Evolutionary conservation across 2,888 invertebrate species (phyloP), one percentile per base, ranked within the genome.

Genomic region (Meta bourneti): DNA sequence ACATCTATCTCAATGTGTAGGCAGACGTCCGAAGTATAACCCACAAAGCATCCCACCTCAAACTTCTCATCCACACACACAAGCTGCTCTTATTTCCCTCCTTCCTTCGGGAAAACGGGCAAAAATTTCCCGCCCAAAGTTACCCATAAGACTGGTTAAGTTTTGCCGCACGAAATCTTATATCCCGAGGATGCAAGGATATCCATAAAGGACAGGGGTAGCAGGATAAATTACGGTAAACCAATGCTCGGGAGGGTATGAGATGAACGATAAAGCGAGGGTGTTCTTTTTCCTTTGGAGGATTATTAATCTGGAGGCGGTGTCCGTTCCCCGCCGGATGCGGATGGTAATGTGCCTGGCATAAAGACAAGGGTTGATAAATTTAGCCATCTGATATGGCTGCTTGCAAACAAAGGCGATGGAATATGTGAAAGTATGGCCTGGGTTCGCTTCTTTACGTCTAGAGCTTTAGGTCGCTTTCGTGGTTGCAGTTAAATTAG

Each of bases 181-280:
- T 75, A 75, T 49, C 49, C 49, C 8, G 49, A 6, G 8, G 49
- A 75, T 75, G 51, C 49, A 5, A 13, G 70, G 16, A n/a, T 71
- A 71, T 71, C 7, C 70, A 70, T 48, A 9, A 48, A 49, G 9
- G 48, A 48, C 5, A 84, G 71, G 72, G 49, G 49, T 71, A 82
- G 81, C 71, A 84, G 72, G 84, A 84, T 72, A 72, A 72, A 83
- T 84, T 61, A 74, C 84, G n/a, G 84, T 84, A 84, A 84, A 61
- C 84, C 74, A 84, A 84, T 74, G 74, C 84, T 84, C 74, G 48
- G 7, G 8, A 11, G 75, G 74, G 52, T 16, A 11, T 16, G 13
- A 69, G n/a, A 20, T 82, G 71, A 82, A 71, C 19, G 70, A 71
- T 71, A 82, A 82, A 82, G 51, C 19, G 71, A 70, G 9, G 49